Base-by-base conservation (phyloP, 2,113 vertebrate species). In the Dryoscopus gambensis region DNA sequence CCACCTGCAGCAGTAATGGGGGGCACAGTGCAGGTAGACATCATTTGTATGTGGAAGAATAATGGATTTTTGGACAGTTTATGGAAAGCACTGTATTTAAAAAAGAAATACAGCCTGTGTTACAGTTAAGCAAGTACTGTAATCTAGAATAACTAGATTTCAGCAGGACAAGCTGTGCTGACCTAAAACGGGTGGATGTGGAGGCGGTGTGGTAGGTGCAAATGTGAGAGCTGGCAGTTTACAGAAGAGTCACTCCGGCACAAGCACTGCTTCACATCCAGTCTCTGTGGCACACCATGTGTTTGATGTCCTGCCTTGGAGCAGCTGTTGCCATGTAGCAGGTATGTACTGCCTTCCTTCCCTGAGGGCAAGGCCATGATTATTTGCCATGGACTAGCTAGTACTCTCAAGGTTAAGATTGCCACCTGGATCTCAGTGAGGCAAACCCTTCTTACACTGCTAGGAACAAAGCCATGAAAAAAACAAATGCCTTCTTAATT, bases 171-270 rank as follows among this genome's bases (percentile, higher is more conserved):
- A 73, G 21, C 4, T 63, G 30, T 53, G 47, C 68, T 70, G 46
- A 84, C 15, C 56, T 50, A 30, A 53, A 75, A 23, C 4, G 16
- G 16, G 13, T 19, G 25, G 37, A 25, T 33, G 10, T 57, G 56
- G 28, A 73, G 42, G 25, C 57, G 6, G 1, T 1, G 22, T 81
- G 10, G 31, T 3, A 17, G n/a, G 42, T 0, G 0, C 0, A 0
- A 59, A 56, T 7, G 11, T 18, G 50, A 47, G 56, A 80, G 27
- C 28, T 71, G 13, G 8, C 14, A 18, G 24, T 13, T 63, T 18
- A 13, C 37, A 42, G 28, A 20, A 20, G 46, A 59, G 55, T 16
- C 52, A 5, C 37, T 42, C 19, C 65, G n/a, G 64, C 40, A 50
- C 22, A 28, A 37, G 30, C 19, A 9, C 57, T n/a, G 37, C 59